Base-by-base conservation (phyloP, 2,113 vertebrate genomes). In the Colistium nudipinnis region DNA sequence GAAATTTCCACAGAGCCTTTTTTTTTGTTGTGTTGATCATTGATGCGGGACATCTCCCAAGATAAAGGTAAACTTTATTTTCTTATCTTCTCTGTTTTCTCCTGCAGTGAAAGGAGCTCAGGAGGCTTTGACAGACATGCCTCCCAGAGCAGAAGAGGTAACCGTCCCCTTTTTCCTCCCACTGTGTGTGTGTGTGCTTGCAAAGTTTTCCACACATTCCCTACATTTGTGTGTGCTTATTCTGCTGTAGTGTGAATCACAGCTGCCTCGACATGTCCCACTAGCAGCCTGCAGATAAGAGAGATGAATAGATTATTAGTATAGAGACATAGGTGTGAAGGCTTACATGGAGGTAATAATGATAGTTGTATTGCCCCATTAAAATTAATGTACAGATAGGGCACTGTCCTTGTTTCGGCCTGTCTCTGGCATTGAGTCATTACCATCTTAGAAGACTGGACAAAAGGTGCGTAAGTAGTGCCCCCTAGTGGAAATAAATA, bases 121-220 rank as follows among this genome's bases (percentile, higher is more conserved):
- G 76, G 96, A 97, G 49, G 90, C 97, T 0, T 87, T 99, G 81
- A 98, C 95, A 0, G 96, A 98, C 60, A 98, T 99, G 97, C 97
- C 97, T 0, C 97, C 97, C 0, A 87, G 97, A 71, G 93, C 96
- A 0, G 96, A 98, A 51, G 95, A 98, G 93, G 94, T 94, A 88
- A 74, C 17, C 19, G 13, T 7, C 27, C 16, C 6, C 6, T 30
- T 5, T 33, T n/a, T 16, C 17, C 38, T 33, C 8, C 31, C 30
- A 16, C n/a, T 56, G 11, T 48, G 4, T 12, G 8, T 45, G 28
- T 25, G 49, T 41, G 38, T 54, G 43, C 62, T 35, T 59, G 28
- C n/a, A n/a, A n/a, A n/a, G n/a, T n/a, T n/a, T n/a, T n/a, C n/a
- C n/a, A n/a, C n/a, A n/a, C n/a, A n/a, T n/a, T n/a, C n/a, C n/a